Conservation (phyloP, 2,113 vertebrate genomes). For the Arothron firmamentum region DNA sequence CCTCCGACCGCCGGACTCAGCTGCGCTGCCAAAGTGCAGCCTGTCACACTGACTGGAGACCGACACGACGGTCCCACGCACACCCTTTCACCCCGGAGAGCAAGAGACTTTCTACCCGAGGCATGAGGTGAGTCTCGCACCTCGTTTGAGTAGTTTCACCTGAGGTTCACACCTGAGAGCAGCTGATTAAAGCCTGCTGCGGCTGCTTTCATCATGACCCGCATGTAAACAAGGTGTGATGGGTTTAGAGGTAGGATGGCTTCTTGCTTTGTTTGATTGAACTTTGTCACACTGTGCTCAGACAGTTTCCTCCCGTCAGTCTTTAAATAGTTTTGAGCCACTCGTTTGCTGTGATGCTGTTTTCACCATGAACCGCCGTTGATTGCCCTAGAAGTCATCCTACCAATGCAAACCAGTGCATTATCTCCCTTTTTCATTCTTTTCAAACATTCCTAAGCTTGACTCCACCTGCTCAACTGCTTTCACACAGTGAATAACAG, state of each 20-base stretch:
- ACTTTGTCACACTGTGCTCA: too few species aligned
- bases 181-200: too few species aligned
- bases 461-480: conserved; percentile 38
- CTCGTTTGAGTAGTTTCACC: not conserved
- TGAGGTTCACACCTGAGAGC: too few species aligned
- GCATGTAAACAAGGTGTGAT: too few species aligned
- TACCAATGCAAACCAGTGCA: conserved; percentile 7
- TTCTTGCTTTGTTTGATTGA: too few species aligned
- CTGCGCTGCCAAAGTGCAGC: not conserved
- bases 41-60: not conserved
- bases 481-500: conserved; percentile 15
- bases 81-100: not conserved
- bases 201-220: too few species aligned
- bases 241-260: too few species aligned
- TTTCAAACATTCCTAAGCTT: not conserved
- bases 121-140: not conserved
- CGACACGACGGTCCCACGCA: not conserved
- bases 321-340: too few species aligned
- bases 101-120: not conserved
- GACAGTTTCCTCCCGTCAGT: too few species aligned
- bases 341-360: too few species aligned
- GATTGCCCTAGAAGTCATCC: not conserved
- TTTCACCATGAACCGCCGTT: too few species aligned
- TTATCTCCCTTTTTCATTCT: not conserved
- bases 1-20: not conserved